A percentile compares a stretch with the other conserved stretches of the same genome.
These are phyloP conservation scores for Gadus chalcogrammus DNA, from an alignment of 2,113 vertebrate species.

Conservation along the genomic window DNA sequence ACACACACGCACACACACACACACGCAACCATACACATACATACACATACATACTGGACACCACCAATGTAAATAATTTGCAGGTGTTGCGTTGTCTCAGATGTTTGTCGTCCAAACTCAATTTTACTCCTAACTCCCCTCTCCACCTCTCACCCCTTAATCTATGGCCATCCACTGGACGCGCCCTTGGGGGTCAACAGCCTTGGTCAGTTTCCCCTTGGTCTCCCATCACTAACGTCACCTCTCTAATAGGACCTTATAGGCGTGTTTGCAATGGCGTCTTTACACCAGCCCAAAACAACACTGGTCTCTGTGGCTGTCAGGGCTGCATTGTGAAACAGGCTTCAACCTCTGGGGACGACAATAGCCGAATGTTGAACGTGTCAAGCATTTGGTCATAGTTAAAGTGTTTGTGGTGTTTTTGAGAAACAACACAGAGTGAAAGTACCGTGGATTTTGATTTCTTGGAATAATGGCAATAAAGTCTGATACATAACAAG, in stretches of 20 bases:
- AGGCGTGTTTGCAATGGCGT: conserved; percentile 1
- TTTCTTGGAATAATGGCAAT: conserved; percentile 36
- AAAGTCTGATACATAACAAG: conserved; percentile 3
- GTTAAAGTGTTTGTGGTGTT: conserved; percentile 40
- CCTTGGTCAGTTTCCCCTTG: neutral
- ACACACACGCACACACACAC: conserved; percentile 4
- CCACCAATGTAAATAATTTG: too few species aligned
- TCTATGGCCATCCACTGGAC: too few species aligned
- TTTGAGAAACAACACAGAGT: neutral
- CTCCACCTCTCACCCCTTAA: too few species aligned
- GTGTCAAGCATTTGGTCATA: conserved; percentile 38
- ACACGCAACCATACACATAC: conserved; percentile 20
- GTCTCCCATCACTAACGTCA: conserved; percentile 21
- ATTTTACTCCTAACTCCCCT: too few species aligned
- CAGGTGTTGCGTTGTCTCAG: too few species aligned
- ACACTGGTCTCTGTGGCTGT: conserved; percentile 21
- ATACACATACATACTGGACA: neutral
- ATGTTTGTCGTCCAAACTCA: too few species aligned
- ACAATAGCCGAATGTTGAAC: too few species aligned
- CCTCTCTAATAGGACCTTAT: conserved; percentile 25
- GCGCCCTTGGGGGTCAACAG: neutral
- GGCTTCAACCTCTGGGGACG: too few species aligned
- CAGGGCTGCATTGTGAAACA: too few species aligned
- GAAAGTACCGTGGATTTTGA: neutral
- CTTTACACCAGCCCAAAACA: conserved; percentile 18